Conservation (phyloP, 2,797 vertebrate genomes). For the Rhincodon typus region DNA sequence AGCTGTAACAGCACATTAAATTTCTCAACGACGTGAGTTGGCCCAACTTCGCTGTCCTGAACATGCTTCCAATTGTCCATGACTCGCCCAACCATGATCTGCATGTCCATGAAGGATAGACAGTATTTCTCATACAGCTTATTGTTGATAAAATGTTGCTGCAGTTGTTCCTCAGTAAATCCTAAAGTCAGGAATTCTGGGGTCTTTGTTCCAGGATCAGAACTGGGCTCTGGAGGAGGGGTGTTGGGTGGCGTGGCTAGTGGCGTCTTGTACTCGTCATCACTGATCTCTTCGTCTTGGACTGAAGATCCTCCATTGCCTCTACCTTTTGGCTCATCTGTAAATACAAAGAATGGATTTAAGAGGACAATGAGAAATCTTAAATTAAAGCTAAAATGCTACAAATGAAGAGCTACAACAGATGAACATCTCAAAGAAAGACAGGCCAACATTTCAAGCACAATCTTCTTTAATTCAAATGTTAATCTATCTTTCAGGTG, state of each 20-base stretch:
- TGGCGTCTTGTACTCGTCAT: slow-evolving; percentile 93
- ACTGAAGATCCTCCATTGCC: slow-evolving; percentile 52
- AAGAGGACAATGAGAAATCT: not conserved
- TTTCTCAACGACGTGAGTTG: slow-evolving; percentile 93
- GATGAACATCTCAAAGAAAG: not conserved
- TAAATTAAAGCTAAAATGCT: not conserved
- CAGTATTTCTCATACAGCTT: slow-evolving; percentile 90
- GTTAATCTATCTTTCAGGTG: not conserved
- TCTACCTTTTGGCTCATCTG: slow-evolving; percentile 61
- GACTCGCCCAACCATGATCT: slow-evolving; percentile 92
- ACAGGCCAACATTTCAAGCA: not conserved
- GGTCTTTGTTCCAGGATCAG: slow-evolving; percentile 48
- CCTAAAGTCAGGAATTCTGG: slow-evolving; percentile 61
- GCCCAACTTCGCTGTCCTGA: slow-evolving; percentile 86
- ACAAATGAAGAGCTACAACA: not conserved
- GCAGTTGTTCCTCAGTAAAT: slow-evolving; percentile 60
- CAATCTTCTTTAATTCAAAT: not conserved
- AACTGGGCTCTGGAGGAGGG: slow-evolving; percentile 67
- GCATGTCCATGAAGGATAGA: slow-evolving; percentile 86
- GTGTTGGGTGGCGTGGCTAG: slow-evolving; percentile 82
- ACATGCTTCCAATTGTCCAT: slow-evolving; percentile 96
- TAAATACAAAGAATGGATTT: slow-evolving; percentile 37
- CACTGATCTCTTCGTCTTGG: slow-evolving; percentile 79
- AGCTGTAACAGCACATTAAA: slow-evolving; percentile 89
- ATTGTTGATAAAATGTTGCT: slow-evolving; percentile 67